These are phyloP conservation scores for Diplazon laetatorius DNA, from an alignment of 2,888 invertebrate species.

Conservation along the genomic window DNA sequence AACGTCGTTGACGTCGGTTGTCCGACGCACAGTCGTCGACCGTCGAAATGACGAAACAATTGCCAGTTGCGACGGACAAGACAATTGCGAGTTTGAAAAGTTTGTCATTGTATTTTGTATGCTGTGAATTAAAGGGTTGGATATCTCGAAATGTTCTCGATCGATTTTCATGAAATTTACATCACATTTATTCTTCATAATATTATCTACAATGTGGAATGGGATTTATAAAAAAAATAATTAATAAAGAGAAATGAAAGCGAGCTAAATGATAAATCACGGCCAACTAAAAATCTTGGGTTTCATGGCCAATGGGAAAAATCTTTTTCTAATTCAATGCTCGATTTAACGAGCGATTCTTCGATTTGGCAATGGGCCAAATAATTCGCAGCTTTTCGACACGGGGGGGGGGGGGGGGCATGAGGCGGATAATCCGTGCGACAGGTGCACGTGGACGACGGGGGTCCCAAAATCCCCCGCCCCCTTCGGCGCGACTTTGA, in stretches of 20 bases:
- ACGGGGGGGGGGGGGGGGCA: conserved; percentile 38
- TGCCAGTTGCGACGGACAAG: conserved; percentile 37
- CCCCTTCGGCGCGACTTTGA: conserved; percentile 62
- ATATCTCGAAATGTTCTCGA: too few species aligned
- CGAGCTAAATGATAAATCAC: conserved; percentile 21
- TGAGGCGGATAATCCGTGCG: conserved; percentile 55
- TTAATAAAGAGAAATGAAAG: neutral
- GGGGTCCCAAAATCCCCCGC: conserved; percentile 51
- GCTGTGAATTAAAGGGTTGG: too few species aligned
- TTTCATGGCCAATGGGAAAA: conserved; percentile 57
- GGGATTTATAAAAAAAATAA: neutral
- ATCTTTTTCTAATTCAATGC: conserved; percentile 74
- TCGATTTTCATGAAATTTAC: too few species aligned
- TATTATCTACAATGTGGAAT: too few species aligned
- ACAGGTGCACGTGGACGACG: conserved; percentile 58
- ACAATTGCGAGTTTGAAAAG: neutral
- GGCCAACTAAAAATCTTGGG: too few species aligned
- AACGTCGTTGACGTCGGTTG: conserved; percentile 35
- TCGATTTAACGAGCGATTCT: conserved; percentile 75
- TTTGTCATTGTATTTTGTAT: too few species aligned
- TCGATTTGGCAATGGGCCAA: conserved; percentile 78
- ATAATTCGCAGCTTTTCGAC: conserved; percentile 67
- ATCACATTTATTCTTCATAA: too few species aligned
- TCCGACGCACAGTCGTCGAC: conserved; percentile 40
- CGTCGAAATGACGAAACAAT: conserved; percentile 40